Evolutionary conservation across 2,888 invertebrate species (phyloP).

Genomic region (Phortica okadai): DNA sequence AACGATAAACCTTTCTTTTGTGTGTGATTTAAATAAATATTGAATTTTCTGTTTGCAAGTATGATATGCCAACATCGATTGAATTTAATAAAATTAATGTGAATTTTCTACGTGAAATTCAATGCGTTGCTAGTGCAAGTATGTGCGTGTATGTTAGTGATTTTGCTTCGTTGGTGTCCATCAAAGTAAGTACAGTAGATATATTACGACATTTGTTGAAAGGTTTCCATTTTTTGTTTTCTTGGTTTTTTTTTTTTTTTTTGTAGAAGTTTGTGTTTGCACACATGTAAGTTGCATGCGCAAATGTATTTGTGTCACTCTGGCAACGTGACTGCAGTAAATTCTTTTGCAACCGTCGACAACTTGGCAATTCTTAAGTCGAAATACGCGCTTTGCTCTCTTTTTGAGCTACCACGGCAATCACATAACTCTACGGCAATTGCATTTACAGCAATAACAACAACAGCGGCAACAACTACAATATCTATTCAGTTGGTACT

Average conservation of each 20-base stretch:
- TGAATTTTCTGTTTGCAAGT: background rate
- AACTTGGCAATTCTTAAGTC: constrained; percentile 4
- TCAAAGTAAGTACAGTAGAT: constrained; percentile 24
- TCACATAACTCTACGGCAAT: constrained; percentile 20
- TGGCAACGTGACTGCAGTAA: constrained; percentile 66
- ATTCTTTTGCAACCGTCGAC: constrained; percentile 45
- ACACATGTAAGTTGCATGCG: constrained; percentile 11
- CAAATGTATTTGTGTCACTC: constrained; percentile 59
- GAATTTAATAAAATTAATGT: constrained; percentile 12
- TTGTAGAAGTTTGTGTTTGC: background rate
- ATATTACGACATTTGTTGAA: constrained; percentile 14
- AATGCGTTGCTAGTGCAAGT: background rate
- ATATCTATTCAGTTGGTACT: background rate
- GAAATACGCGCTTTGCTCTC: background rate
- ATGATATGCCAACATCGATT: constrained; percentile 1
- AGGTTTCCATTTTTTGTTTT: background rate
- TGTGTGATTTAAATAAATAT: background rate
- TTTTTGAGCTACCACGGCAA: constrained; percentile 7
- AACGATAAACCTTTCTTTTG: constrained; percentile 58
- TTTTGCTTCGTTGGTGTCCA: constrained; percentile 8
- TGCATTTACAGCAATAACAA: constrained; percentile 14
- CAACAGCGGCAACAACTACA: background rate
- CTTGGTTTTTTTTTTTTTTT: background rate
- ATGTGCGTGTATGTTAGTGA: background rate
- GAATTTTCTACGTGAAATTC: background rate